Percentiles rank a stretch among this genome's conserved stretches.
Evolutionary conservation across 2,113 vertebrate genomes (phyloP).

Genomic region (Vanacampus margaritifer): DNA sequence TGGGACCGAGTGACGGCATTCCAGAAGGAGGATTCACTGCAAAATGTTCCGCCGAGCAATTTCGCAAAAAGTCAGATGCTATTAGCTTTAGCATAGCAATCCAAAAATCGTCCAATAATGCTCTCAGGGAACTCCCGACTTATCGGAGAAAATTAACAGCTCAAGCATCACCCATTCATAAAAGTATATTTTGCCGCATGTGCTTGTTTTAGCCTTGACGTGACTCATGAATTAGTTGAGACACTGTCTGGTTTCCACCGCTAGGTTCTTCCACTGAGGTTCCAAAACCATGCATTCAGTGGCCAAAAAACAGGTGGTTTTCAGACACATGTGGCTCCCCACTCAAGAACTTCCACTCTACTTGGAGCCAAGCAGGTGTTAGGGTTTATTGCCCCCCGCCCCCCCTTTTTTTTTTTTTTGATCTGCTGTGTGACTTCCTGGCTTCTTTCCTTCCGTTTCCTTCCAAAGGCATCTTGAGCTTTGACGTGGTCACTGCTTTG

Average conservation of each 20-base stretch:
- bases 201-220: not conserved
- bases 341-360: not conserved
- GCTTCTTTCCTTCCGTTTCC: not conserved
- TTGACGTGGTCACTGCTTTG: not conserved
- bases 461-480: conserved; percentile 1
- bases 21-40: not conserved
- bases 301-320: conserved; percentile 2
- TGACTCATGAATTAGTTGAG: conserved; percentile 1
- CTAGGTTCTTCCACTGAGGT: conserved; percentile 2
- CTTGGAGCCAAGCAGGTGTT: conserved; percentile 4
- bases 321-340: conserved; percentile 1
- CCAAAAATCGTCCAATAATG: not conserved
- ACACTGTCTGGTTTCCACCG: conserved; percentile 5
- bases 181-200: not conserved
- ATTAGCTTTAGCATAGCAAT: not conserved
- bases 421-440: not conserved
- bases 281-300: not conserved
- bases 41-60: not conserved
- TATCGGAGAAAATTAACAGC: not conserved
- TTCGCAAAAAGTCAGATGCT: not conserved
- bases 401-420: not conserved
- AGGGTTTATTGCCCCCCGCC: not conserved
- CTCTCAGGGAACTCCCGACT: not conserved
- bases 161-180: not conserved
- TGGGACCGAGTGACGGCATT: not conserved